phyloP scores from a whole-genome alignment of 1,140 invertebrate species.

The Coenobita brevimanus region DNA sequence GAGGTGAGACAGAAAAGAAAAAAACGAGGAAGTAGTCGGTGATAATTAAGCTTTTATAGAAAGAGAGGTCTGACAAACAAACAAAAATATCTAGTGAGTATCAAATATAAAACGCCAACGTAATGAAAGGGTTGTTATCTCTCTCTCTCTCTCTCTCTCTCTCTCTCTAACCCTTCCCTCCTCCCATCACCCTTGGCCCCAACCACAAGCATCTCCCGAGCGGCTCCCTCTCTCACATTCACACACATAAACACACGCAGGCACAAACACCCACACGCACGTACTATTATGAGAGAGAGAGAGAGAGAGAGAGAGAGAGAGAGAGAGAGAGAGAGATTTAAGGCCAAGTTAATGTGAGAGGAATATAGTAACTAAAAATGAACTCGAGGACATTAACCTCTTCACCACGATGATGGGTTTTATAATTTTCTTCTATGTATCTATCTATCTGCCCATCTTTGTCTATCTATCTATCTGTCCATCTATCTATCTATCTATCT shows the following conservation, averaged over 20 bases:
- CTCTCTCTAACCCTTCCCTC: neutral
- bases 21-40: no score
- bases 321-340: conserved; percentile 21
- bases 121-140: neutral
- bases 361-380: no score
- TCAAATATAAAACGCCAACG: neutral
- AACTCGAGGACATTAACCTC: no score
- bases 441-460: no score
- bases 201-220: neutral
- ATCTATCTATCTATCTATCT: no score
- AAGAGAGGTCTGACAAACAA: neutral
- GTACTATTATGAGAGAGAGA: conserved; percentile 3
- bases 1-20: neutral
- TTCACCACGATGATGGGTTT: no score
- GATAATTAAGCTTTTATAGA: no score
- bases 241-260: neutral
- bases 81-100: neutral
- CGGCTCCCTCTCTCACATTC: neutral
- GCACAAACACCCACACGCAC: neutral
- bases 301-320: conserved; percentile 18
- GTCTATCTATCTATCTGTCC: no score
- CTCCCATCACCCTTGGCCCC: neutral
- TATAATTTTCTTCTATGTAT: no score
- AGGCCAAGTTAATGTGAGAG: no score
- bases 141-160: neutral